Conservation (phyloP, 2,797 vertebrate species). For the Natrix natrix region DNA sequence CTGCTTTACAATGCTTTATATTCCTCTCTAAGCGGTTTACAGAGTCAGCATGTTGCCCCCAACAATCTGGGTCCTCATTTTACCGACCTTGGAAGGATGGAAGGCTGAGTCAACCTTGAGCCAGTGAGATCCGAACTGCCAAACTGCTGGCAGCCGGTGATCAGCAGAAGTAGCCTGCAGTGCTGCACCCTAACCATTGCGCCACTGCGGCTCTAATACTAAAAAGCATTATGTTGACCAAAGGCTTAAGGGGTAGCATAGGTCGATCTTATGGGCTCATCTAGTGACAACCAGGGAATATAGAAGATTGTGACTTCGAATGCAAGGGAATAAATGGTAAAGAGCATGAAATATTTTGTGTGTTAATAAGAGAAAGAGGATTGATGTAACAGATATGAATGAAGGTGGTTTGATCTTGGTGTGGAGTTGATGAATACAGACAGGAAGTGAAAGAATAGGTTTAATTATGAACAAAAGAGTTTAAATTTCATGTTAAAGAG, state of each 20-base stretch:
- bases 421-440: background rate
- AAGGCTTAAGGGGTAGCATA: background rate
- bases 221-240: background rate
- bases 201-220: too few species aligned
- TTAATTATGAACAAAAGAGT: background rate
- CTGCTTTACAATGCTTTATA: too few species aligned
- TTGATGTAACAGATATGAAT: background rate
- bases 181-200: too few species aligned
- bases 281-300: background rate
- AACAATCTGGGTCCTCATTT: too few species aligned
- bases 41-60: too few species aligned
- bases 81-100: too few species aligned
- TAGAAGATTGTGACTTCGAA: background rate
- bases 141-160: too few species aligned
- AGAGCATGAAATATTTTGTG: background rate
- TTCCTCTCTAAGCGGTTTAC: too few species aligned
- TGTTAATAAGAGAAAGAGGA: background rate
- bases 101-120: too few species aligned
- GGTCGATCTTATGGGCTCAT: background rate
- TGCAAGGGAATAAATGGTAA: background rate
- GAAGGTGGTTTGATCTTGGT: background rate
- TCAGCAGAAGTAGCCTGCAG: too few species aligned
- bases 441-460: background rate
- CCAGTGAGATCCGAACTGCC: too few species aligned
- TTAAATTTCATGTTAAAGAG: background rate